Conservation (phyloP, 2,888 invertebrate genomes). For the Oscheius sp. region DNA sequence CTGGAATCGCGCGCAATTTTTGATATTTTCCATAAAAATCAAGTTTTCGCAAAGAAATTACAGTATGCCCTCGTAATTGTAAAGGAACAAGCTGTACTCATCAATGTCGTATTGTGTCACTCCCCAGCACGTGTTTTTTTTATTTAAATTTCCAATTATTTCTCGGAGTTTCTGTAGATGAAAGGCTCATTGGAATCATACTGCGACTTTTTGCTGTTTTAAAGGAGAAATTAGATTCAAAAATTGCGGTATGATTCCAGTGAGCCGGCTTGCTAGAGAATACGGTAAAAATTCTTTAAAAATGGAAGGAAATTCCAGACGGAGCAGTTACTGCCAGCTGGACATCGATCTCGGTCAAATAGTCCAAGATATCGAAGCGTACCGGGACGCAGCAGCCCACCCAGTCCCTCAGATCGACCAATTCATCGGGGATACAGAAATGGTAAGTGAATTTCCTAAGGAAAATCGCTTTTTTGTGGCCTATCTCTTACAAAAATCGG, state of each 20-base stretch:
- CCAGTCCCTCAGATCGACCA: slow-evolving; percentile 56
- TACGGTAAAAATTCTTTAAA: not conserved
- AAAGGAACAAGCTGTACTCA: no score
- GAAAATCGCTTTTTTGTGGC: no score
- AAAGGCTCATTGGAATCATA: not conserved
- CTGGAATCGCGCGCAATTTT: no score
- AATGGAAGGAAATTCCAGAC: slow-evolving; percentile 54
- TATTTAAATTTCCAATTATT: not conserved
- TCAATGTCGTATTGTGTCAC: not conserved
- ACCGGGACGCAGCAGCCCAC: slow-evolving; percentile 41
- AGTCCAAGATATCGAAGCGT: slow-evolving; percentile 57
- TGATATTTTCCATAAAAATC: no score
- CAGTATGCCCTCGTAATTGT: no score
- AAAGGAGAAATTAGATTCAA: no score
- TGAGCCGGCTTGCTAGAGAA: slow-evolving; percentile 1
- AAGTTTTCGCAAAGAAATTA: no score
- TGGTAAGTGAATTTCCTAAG: slow-evolving; percentile 37
- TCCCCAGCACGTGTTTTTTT: not conserved
- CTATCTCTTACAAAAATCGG: no score
- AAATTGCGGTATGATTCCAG: not conserved
- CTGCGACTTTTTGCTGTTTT: not conserved
- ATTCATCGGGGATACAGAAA: slow-evolving; percentile 51
- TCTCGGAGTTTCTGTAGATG: not conserved
- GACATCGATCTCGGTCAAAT: slow-evolving; percentile 61
- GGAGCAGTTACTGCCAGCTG: slow-evolving; percentile 66